Conservation (phyloP, 2,888 invertebrate genomes). For the Opisthograptis luteolata region DNA sequence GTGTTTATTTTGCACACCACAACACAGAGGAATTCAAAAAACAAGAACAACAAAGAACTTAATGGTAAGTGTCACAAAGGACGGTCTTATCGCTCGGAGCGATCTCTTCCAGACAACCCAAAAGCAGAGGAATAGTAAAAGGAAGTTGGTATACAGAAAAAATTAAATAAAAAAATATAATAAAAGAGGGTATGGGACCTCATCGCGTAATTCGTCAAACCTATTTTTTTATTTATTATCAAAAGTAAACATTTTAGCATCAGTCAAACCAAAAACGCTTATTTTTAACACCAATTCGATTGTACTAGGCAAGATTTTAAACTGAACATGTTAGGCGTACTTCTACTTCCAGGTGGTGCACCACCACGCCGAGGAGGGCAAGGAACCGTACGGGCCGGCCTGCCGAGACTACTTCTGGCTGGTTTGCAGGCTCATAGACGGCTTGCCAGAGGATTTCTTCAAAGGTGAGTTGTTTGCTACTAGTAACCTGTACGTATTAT, state of each 20-base stretch:
- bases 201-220: too few species aligned
- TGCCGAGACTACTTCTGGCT: constrained; percentile 98
- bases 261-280: neutral
- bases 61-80: too few species aligned
- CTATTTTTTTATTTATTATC: neutral
- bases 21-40: too few species aligned
- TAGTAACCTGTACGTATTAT: too few species aligned
- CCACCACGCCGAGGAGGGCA: constrained; percentile 90
- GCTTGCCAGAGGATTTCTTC: constrained; percentile 91
- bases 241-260: neutral
- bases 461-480: constrained; percentile 81
- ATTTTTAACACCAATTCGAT: neutral
- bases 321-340: constrained; percentile 26
- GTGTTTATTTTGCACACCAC: too few species aligned
- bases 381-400: constrained; percentile 97
- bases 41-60: too few species aligned
- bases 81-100: too few species aligned
- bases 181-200: too few species aligned
- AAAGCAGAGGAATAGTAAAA: too few species aligned
- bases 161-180: too few species aligned
- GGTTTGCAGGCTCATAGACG: constrained; percentile 94
- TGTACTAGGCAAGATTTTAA: constrained; percentile 9
- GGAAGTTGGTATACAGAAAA: too few species aligned
- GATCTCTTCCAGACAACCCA: too few species aligned
- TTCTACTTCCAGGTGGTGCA: constrained; percentile 74